phyloP scores from a whole-genome alignment of 2,113 vertebrate species.

The Bufo gargarizans region DNA sequence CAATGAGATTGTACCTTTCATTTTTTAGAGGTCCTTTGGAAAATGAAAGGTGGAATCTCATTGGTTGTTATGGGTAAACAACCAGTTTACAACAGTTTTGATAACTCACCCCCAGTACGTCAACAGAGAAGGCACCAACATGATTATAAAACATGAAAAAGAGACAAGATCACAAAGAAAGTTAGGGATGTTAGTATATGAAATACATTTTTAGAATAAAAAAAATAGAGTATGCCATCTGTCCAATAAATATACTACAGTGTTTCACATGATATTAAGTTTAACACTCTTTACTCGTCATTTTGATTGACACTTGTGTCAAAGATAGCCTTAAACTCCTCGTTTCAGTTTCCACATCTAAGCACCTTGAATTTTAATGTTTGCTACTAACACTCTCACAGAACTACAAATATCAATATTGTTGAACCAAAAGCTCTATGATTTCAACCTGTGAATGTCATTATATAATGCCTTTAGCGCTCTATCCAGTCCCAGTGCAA shows the following conservation, averaged over 20 bases:
- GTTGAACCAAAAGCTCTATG: constrained; percentile 6
- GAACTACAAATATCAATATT: constrained; percentile 18
- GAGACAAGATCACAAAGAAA: no score
- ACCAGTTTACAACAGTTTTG: no score
- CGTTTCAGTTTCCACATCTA: neutral
- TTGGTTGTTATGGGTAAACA: no score
- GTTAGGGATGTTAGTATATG: no score
- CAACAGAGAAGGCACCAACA: no score
- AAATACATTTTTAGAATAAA: neutral
- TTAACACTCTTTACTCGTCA: neutral
- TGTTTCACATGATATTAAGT: neutral
- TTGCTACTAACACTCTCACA: neutral
- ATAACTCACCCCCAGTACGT: no score
- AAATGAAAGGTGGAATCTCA: no score
- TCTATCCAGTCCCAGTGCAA: constrained; percentile 29
- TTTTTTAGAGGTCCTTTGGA: no score
- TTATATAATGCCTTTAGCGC: constrained; percentile 14
- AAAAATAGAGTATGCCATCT: neutral
- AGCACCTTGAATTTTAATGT: neutral
- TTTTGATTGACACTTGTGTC: neutral
- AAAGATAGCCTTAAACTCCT: neutral
- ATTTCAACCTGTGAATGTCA: constrained; percentile 6
- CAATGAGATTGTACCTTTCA: no score
- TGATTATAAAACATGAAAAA: no score
- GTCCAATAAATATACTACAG: neutral